A percentile compares a stretch with the other conserved stretches of the same genome.
These are phyloP conservation scores for Acanthosepion lycidas DNA, from an alignment of 2,888 invertebrate species.

Conservation along the genomic window DNA sequence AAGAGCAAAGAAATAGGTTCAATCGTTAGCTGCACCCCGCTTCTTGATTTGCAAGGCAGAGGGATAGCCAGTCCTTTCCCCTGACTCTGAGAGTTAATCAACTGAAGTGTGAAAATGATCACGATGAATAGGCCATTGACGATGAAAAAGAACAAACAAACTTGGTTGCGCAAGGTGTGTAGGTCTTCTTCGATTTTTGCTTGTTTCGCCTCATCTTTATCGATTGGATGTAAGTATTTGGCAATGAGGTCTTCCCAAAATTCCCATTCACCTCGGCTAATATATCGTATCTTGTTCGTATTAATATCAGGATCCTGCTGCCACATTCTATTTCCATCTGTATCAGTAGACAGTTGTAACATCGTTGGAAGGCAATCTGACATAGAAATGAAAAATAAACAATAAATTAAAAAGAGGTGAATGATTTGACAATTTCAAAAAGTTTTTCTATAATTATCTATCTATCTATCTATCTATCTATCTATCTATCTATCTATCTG, in stretches of 20 bases:
- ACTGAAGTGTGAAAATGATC: conserved; percentile 97
- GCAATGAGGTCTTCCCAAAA: conserved; percentile 96
- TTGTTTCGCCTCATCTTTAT: conserved; percentile 85
- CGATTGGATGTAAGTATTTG: conserved; percentile 94
- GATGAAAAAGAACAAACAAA: conserved; percentile 87
- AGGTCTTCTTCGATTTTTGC: conserved; percentile 75
- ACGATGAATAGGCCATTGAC: conserved; percentile 97
- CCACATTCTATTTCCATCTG: conserved; percentile 80
- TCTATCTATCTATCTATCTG: background rate
- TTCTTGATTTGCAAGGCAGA: conserved; percentile 57
- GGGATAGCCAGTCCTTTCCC: conserved; percentile 61
- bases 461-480: background rate
- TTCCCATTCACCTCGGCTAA: conserved; percentile 83
- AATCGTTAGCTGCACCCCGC: conserved; percentile 56
- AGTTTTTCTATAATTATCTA: background rate
- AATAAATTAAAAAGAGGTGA: background rate
- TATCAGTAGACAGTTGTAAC: background rate
- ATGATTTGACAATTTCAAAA: background rate
- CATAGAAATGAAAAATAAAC: background rate
- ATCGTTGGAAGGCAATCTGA: background rate
- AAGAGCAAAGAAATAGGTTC: conserved; percentile 83
- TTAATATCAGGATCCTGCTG: conserved; percentile 91
- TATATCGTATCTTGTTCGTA: conserved; percentile 92
- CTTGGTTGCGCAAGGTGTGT: conserved; percentile 94
- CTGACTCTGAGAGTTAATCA: conserved; percentile 79